Conservation (phyloP, 1,140 invertebrate genomes). For the Triops longicaudatus region DNA sequence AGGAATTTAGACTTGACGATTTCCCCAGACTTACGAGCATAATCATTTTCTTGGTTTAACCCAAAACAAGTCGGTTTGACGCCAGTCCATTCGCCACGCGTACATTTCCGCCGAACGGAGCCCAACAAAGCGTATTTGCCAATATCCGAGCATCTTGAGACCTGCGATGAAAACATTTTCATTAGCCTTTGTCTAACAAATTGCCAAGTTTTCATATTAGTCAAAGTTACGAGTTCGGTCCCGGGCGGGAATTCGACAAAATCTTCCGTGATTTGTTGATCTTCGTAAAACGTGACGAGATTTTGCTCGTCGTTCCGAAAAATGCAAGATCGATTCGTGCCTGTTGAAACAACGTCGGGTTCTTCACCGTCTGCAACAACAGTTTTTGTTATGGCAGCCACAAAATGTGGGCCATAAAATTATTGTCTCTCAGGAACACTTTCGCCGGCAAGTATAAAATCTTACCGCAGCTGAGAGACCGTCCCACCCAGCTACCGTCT, state of each 20-base stretch:
- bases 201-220: slow-evolving; percentile 3
- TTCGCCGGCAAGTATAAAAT: neutral
- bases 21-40: slow-evolving; percentile 53
- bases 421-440: neutral
- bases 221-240: slow-evolving; percentile 51
- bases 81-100: slow-evolving; percentile 68
- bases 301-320: slow-evolving; percentile 66
- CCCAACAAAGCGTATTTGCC: slow-evolving; percentile 58
- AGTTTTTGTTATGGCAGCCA: neutral
- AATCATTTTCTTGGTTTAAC: slow-evolving; percentile 74
- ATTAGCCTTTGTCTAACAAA: neutral
- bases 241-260: slow-evolving; percentile 64
- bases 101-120: slow-evolving; percentile 53
- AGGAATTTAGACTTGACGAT: neutral
- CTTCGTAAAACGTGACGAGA: slow-evolving; percentile 67
- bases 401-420: neutral
- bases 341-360: slow-evolving; percentile 20
- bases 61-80: slow-evolving; percentile 65
- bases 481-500: slow-evolving; percentile 69
- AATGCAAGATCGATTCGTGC: slow-evolving; percentile 54
- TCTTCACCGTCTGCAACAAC: slow-evolving; percentile 25
- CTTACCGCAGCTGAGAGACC: slow-evolving; percentile 62
- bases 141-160: slow-evolving; percentile 63
- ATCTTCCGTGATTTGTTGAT: slow-evolving; percentile 63
- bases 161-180: slow-evolving; percentile 31